These are phyloP conservation scores for Masticophis lateralis DNA, from an alignment of 2,797 vertebrate species.

Conservation along the genomic window DNA sequence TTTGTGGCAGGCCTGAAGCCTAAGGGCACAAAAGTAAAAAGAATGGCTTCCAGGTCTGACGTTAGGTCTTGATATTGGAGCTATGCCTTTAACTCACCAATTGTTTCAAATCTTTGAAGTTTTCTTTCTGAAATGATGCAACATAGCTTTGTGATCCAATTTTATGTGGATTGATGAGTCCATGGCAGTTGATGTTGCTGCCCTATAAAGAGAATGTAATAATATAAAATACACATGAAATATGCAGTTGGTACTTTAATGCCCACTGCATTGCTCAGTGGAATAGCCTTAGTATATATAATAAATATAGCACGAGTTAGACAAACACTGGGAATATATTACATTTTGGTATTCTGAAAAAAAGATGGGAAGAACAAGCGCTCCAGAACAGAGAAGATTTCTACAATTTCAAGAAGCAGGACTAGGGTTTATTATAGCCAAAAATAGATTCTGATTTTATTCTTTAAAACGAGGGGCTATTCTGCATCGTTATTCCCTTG, in stretches of 20 bases:
- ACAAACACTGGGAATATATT: background rate
- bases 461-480: background rate
- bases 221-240: background rate
- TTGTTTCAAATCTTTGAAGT: constrained; percentile 68
- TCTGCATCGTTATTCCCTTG: background rate
- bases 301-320: background rate
- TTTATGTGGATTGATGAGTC: constrained; percentile 77
- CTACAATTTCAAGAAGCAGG: background rate
- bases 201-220: constrained; percentile 57
- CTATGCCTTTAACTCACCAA: constrained; percentile 75
- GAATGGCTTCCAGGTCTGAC: no score
- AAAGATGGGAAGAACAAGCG: background rate
- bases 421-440: background rate
- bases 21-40: no score
- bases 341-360: background rate
- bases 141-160: constrained; percentile 68
- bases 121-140: constrained; percentile 80
- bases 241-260: background rate
- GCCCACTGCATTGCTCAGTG: background rate
- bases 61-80: background rate
- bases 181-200: constrained; percentile 75
- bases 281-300: background rate
- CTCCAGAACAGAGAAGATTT: background rate
- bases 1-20: no score
- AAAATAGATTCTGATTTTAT: background rate